Evolutionary conservation across 2,888 invertebrate species (phyloP).

Genomic region (Pseudococcus jackbeardsleyi): DNA sequence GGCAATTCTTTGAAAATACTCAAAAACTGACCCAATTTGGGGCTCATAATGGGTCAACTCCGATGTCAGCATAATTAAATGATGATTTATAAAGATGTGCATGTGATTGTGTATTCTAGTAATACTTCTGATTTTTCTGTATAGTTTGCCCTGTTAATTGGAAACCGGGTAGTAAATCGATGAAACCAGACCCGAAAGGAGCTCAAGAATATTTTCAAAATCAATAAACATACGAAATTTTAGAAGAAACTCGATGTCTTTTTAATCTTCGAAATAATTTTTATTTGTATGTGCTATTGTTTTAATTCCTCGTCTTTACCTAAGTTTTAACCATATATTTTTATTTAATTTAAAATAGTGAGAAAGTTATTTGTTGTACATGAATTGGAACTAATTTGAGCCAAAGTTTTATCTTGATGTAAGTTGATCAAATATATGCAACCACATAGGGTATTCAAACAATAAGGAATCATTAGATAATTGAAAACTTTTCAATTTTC

Average conservation of each 20-base stretch:
- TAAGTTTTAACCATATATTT: constrained; percentile 46
- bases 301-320: constrained; percentile 44
- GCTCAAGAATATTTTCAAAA: constrained; percentile 86
- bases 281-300: constrained; percentile 44
- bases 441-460: no score
- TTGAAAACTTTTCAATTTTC: no score
- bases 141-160: constrained; percentile 93
- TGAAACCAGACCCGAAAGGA: constrained; percentile 79
- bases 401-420: no score
- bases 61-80: background rate
- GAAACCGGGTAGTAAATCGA: constrained; percentile 92
- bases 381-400: no score
- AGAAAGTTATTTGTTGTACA: constrained; percentile 51
- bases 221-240: constrained; percentile 61
- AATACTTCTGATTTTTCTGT: constrained; percentile 66
- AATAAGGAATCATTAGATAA: no score
- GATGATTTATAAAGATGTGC: constrained; percentile 9
- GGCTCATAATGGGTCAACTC: no score
- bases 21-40: no score
- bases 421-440: no score
- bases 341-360: constrained; percentile 56
- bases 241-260: constrained; percentile 23
- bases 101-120: background rate
- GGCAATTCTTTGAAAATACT: no score
- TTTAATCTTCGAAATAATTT: constrained; percentile 29